Evolutionary conservation across 2,888 invertebrate species (phyloP).

Genomic region (Eilema sororculum): DNA sequence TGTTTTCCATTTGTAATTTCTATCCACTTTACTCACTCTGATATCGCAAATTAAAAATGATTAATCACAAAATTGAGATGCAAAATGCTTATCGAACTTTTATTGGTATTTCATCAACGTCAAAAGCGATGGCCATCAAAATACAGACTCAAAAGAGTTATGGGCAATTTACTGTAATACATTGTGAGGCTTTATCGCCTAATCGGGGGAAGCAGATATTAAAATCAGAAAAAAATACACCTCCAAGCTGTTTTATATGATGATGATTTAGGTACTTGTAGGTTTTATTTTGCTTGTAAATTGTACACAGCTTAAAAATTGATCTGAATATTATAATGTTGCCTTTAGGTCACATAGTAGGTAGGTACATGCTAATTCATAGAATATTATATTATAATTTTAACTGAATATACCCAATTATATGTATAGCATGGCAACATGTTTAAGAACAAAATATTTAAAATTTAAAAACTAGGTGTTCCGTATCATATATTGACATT

Average conservation of each 20-base stretch:
- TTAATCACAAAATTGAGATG: slow-evolving; percentile 37
- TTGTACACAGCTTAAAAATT: background rate
- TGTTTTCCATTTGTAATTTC: background rate
- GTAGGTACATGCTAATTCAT: background rate
- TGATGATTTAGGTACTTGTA: background rate
- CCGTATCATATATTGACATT: background rate
- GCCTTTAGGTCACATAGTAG: background rate
- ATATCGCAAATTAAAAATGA: slow-evolving; percentile 19
- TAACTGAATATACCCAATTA: too few species aligned
- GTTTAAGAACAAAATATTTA: too few species aligned
- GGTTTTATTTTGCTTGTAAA: background rate
- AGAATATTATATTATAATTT: too few species aligned
- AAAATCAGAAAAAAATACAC: slow-evolving; percentile 10
- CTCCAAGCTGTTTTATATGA: background rate
- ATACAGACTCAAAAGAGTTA: slow-evolving; percentile 38
- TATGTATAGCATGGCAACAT: background rate
- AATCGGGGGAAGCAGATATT: slow-evolving; percentile 26
- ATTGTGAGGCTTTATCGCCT: slow-evolving; percentile 34
- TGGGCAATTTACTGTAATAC: slow-evolving; percentile 44
- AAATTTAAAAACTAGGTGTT: too few species aligned
- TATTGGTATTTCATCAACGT: slow-evolving; percentile 53
- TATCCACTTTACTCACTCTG: background rate
- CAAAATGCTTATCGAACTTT: slow-evolving; percentile 37
- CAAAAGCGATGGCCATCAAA: slow-evolving; percentile 39
- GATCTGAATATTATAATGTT: background rate